Conservation (phyloP, 2,797 vertebrate species). For the Cetoscarus ocellatus region DNA sequence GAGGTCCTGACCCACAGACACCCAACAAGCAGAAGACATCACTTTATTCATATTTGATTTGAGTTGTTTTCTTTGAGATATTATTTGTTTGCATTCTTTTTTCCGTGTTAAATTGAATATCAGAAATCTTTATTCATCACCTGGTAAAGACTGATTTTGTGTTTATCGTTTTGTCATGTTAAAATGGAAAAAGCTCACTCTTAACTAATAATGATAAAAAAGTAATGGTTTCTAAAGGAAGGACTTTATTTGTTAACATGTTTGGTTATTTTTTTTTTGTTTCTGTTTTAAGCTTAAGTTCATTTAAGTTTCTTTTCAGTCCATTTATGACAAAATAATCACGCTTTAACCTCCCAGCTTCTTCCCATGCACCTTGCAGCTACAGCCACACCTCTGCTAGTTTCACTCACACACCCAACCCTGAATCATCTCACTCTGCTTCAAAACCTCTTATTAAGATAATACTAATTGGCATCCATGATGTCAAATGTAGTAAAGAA, state of each 20-base stretch:
- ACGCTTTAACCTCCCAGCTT: constrained; percentile 20
- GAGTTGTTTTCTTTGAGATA: constrained; percentile 29
- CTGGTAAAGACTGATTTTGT: too few relatives aligned
- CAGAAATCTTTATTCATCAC: too few relatives aligned
- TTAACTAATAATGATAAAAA: too few relatives aligned
- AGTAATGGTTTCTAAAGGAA: too few relatives aligned
- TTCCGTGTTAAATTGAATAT: constrained; percentile 5
- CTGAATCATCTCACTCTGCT: background rate
- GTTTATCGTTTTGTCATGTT: too few relatives aligned
- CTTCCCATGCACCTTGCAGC: constrained; percentile 33
- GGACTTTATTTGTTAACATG: too few relatives aligned
- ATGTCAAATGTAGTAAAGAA: fast-evolving
- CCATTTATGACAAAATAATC: background rate
- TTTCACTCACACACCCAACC: constrained; percentile 36
- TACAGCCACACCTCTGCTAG: constrained; percentile 14
- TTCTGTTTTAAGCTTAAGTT: constrained; percentile 1
- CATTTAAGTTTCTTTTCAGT: constrained; percentile 35
- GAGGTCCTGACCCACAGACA: constrained; percentile 36
- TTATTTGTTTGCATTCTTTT: constrained; percentile 32
- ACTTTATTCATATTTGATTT: background rate
- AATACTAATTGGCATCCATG: fast-evolving
- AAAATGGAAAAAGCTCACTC: too few relatives aligned
- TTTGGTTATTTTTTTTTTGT: background rate
- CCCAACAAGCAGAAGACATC: constrained; percentile 28
- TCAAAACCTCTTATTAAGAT: background rate